Evolutionary conservation across 2,888 invertebrate genomes (phyloP).

Genomic region (Hololepta plana): DNA sequence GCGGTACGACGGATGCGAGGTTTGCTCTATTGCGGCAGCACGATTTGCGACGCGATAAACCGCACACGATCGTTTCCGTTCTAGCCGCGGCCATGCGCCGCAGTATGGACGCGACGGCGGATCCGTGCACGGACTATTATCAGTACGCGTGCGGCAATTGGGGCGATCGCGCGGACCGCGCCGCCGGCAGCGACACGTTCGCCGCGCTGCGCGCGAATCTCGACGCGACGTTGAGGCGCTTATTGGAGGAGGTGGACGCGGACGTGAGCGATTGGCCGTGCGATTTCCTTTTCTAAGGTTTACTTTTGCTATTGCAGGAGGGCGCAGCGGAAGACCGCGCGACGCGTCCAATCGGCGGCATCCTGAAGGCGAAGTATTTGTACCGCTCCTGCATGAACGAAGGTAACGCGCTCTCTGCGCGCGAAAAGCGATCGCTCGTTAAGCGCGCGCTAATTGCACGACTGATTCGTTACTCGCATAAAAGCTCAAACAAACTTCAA

Average conservation of each 20-base stretch:
- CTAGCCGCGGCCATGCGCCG: too few relatives aligned
- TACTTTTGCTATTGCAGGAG: too few relatives aligned
- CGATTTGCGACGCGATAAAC: too few relatives aligned
- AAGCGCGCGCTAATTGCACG: neutral
- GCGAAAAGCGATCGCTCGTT: neutral
- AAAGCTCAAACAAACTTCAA: too few relatives aligned
- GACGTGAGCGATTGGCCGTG: conserved; percentile 8
- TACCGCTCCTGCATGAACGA: conserved; percentile 79
- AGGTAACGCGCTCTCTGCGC: too few relatives aligned
- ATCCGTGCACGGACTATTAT: conserved; percentile 73
- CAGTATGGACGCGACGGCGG: conserved; percentile 52
- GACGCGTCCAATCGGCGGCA: conserved; percentile 34
- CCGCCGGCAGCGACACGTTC: conserved; percentile 77
- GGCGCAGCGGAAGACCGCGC: conserved; percentile 5
- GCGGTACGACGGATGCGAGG: too few relatives aligned
- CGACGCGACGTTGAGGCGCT: conserved; percentile 45
- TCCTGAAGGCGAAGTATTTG: conserved; percentile 63
- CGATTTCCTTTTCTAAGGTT: too few relatives aligned
- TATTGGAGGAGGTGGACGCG: conserved; percentile 34
- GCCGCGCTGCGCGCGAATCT: conserved; percentile 73
- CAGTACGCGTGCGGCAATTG: conserved; percentile 77
- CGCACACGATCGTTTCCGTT: too few relatives aligned
- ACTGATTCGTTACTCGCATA: too few relatives aligned
- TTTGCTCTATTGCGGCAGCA: too few relatives aligned
- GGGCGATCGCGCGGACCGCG: conserved; percentile 77